phyloP scores from a whole-genome alignment of 2,113 vertebrate genomes.

The Oreochromis niloticus region DNA sequence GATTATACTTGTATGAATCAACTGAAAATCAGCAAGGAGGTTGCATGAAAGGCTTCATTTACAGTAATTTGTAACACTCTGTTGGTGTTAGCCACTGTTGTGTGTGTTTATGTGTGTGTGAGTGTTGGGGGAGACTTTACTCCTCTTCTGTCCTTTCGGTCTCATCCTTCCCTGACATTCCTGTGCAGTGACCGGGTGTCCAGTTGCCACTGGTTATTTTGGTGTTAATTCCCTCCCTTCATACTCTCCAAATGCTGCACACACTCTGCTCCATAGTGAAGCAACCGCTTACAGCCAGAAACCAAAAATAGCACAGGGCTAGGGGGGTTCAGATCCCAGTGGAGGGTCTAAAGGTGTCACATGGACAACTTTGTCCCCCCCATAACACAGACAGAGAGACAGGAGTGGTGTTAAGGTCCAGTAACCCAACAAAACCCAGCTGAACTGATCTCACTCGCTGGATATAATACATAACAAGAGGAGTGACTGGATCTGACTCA shows the following conservation, averaged over 20 bases:
- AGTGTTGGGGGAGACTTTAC: slow-evolving; percentile 9
- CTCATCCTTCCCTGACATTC: slow-evolving; percentile 57
- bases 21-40: not conserved
- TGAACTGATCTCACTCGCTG: not conserved
- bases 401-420: slow-evolving; percentile 13
- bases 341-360: slow-evolving; percentile 43
- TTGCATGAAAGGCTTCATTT: not conserved
- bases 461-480: not conserved
- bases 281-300: slow-evolving; percentile 77
- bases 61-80: not conserved
- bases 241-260: slow-evolving; percentile 16
- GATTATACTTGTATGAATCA: not conserved
- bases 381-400: slow-evolving; percentile 28
- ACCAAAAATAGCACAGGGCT: slow-evolving; percentile 83
- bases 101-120: not conserved
- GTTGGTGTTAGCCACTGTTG: not conserved
- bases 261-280: slow-evolving; percentile 38
- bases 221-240: slow-evolving; percentile 27
- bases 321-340: slow-evolving; percentile 50
- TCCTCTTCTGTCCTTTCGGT: slow-evolving; percentile 36
- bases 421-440: not conserved
- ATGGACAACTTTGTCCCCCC: slow-evolving; percentile 44
- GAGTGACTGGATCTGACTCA: not conserved
- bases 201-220: slow-evolving; percentile 73
- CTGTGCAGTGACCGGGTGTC: slow-evolving; percentile 38